A percentile compares a stretch with the other conserved stretches of the same genome.
Conservation (phyloP, 2,113 vertebrate genomes). For the Micronycteris hirsuta region DNA sequence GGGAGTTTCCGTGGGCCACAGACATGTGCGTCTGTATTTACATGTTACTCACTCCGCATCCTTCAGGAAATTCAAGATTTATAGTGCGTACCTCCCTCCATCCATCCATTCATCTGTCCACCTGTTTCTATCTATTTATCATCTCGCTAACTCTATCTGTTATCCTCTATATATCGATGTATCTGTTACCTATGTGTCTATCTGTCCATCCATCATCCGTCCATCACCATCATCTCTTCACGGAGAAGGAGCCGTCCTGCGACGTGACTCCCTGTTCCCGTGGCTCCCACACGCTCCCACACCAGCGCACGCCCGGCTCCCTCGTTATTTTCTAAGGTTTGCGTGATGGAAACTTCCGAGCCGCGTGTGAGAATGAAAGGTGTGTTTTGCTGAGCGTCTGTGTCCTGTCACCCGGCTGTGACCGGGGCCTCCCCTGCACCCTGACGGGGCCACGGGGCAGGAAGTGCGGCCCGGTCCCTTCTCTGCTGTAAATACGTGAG, state of each 20-base stretch:
- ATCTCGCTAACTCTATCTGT: neutral
- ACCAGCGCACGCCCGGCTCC: neutral
- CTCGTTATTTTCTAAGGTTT: neutral
- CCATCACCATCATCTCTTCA: neutral
- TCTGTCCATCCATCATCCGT: neutral
- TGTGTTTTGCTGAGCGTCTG: neutral
- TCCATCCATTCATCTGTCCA: neutral
- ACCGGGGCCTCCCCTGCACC: rapidly evolving
- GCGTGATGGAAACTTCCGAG: neutral
- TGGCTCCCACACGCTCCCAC: no score
- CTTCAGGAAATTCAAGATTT: neutral
- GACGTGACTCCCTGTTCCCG: no score
- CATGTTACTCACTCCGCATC: neutral
- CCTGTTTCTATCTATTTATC: neutral
- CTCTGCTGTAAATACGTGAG: rapidly evolving
- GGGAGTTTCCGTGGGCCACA: neutral
- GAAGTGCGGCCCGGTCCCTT: rapidly evolving
- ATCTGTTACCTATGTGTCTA: neutral
- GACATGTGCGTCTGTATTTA: rapidly evolving
- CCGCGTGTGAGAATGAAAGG: no score
- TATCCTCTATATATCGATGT: neutral
- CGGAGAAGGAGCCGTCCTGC: neutral
- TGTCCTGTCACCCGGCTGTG: rapidly evolving
- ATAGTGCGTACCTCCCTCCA: no score
- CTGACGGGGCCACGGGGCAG: rapidly evolving